Evolutionary conservation across 92 coral and sea anemone genomes (phyloP), one percentile per base, ranked within the genome.

Genomic region (Phenganax stokvisi): DNA sequence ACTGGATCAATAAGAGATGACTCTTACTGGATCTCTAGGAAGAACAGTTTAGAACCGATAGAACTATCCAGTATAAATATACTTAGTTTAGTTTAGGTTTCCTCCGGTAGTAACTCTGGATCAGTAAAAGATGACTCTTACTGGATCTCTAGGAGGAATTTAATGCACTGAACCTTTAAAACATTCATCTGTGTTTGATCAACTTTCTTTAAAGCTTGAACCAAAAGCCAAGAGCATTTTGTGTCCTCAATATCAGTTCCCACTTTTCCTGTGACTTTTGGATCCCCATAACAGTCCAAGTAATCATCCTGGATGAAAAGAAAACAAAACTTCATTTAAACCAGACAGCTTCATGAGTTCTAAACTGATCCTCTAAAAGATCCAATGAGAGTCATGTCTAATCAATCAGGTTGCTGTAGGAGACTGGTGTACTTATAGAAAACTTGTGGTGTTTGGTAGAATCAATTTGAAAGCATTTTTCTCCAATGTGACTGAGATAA

Each of bases 241-340:
- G 88, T 87, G 59, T 94, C 98, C 83, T 94, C 98, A 69, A 94
- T 94, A 65, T 94, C 98, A 11, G 98, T 94, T 12, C 98, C 98
- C 20, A 94, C 91, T 82, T 94, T 94, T 2, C 98, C 98, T 17
- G 92, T 94, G 15, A 94, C 91, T 3, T 44, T 85, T 37, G 97
- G 93, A 72, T 94, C 97, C 7, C 98, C 98, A 89, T 88, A 94
- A 79, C 91, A 90, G 77, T 94, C 98, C 11, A 94, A 81, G 72
- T 82, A 91, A 79, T 94, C 98, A 80, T 94, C 98, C 98, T 94
- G 78, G 31, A 83, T 3, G 11, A 44, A 64, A 53, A 20, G 75
- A 82, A 57, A 27, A 75, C 20, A 37, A 67, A 8, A n/a, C 30
- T 9, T 20, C 25, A 20, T 20, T 20, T 20, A 20, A 20, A 20